These are phyloP conservation scores for Orchesella flavescens DNA, from an alignment of 2,888 invertebrate genomes.

Conservation along the genomic window DNA sequence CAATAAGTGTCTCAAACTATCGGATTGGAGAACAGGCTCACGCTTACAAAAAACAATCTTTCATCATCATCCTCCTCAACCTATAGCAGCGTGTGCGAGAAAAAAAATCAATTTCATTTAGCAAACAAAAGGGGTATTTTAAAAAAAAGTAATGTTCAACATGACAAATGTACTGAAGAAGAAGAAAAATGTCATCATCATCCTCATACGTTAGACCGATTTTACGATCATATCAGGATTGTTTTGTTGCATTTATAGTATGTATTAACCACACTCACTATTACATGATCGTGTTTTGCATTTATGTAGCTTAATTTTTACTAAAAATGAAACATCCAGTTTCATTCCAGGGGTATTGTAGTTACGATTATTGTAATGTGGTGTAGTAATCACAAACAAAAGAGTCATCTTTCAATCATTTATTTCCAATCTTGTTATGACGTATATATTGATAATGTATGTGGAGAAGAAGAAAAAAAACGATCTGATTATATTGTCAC, in stretches of 20 bases:
- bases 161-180: not conserved
- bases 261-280: not conserved
- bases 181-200: constrained; percentile 15
- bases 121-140: constrained; percentile 54
- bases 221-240: not conserved
- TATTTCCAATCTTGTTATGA: constrained; percentile 16
- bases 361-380: constrained; percentile 23
- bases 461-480: not conserved
- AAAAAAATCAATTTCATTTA: too few species aligned
- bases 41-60: not conserved
- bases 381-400: not conserved
- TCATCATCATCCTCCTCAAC: not conserved
- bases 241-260: not conserved
- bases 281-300: constrained; percentile 32
- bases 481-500: not conserved
- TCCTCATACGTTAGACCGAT: not conserved
- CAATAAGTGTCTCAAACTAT: constrained; percentile 32
- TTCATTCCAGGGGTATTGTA: constrained; percentile 25
- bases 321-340: not conserved
- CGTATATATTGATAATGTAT: not conserved
- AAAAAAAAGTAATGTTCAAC: not conserved
- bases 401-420: not conserved
- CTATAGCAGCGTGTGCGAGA: constrained; percentile 17
- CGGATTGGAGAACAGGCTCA: not conserved
- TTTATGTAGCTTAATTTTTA: constrained; percentile 6